Evolutionary conservation across 2,888 invertebrate genomes (phyloP), one percentile per base, ranked within the genome.

Genomic region (Suillia variegata): DNA sequence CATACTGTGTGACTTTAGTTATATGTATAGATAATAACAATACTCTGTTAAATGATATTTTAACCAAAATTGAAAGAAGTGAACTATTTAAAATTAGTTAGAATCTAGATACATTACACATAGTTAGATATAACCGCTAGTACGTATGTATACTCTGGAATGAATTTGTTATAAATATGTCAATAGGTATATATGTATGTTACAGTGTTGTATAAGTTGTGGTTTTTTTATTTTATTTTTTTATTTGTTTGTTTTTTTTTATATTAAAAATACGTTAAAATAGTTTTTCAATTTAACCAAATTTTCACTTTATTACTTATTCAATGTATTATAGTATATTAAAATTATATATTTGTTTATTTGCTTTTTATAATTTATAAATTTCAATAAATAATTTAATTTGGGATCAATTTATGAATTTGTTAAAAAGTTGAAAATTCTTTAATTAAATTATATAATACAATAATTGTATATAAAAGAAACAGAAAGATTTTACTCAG

Each of bases 181-280:
- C 2, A 22, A 18, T 24, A 42, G 2, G 54, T 54, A 54, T 58
- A 54, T 56, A 59, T 45, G 10, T 61, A 61, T 63, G 42, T 64
- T 64, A 66, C 63, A 64, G 63, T 62, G 63, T 62, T 61, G 62
- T 59, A 58, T 66, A 60, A 49, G 10, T 26, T 26, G 26, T 26
- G 26, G 10, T 26, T 26, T 26, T 26, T 26, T 26, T 26, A 6
- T 6, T 26, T 6, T 10, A 59, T 42, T 62, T 59, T 61, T 48
- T 56, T 59, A 47, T 50, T 56, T 54, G 18, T 42, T 56, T 42
- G 38, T 13, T 26, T 6, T 6, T 26, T 38, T 56, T 56, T 56
- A 21, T 42, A 33, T 42, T 42, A 6, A 38, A 38, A 12, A 31
- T 50, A 5, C 13, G 21, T 48, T 51, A 13, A 2, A 20, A 57